phyloP scores from a whole-genome alignment of 1,140 invertebrate species.

The Rhagoletis pomonella region DNA sequence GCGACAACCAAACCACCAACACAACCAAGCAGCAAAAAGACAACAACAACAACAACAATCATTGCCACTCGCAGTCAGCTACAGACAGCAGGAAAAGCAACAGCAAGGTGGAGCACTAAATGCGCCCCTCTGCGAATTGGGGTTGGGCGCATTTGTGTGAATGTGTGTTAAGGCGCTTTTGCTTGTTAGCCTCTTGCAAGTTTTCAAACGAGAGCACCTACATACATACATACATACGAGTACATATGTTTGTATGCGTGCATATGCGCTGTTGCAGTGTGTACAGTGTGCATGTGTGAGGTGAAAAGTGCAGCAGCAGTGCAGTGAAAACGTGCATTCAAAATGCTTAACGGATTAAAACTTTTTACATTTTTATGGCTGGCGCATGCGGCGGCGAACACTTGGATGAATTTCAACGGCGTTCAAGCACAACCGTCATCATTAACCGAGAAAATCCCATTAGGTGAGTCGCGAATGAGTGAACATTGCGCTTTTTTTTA shows the following conservation, averaged over 20 bases:
- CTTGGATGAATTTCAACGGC: constrained; percentile 56
- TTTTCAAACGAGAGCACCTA: not conserved
- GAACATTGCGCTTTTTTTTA: not conserved
- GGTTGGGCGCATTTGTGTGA: not conserved
- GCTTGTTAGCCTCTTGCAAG: no score
- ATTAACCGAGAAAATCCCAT: constrained; percentile 74
- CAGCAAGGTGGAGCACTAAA: not conserved
- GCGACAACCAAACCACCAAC: not conserved
- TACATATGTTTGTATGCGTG: not conserved
- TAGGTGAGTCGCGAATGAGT: constrained; percentile 65
- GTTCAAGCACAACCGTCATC: constrained; percentile 69
- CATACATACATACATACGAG: not conserved
- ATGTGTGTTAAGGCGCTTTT: not conserved
- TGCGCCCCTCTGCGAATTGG: not conserved
- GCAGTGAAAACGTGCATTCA: constrained; percentile 53
- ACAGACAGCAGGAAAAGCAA: not conserved
- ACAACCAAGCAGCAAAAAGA: not conserved
- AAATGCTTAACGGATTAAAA: constrained; percentile 68
- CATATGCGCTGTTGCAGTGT: not conserved
- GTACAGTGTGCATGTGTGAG: not conserved
- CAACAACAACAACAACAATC: not conserved
- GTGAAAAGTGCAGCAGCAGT: constrained; percentile 31
- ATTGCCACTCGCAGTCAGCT: not conserved
- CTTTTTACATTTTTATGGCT: constrained; percentile 67
- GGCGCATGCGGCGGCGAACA: constrained; percentile 60